Conservation (phyloP, 2,888 invertebrate species). For the Eustalomyia histrio region DNA sequence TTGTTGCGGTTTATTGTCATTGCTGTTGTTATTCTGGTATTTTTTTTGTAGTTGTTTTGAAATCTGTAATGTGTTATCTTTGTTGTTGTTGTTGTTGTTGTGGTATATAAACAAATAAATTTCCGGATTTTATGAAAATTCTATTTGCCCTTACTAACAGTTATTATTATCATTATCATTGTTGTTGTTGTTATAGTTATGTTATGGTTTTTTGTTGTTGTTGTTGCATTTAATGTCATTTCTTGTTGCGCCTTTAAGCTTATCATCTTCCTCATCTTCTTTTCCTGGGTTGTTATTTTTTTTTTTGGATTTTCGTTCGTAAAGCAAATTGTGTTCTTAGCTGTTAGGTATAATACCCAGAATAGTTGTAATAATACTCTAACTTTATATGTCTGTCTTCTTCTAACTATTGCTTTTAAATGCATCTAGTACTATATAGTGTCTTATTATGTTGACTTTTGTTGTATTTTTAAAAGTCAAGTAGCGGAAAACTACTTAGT, state of each 20-base stretch:
- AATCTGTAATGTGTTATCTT: slow-evolving; percentile 58
- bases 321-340: background rate
- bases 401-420: too few relatives aligned
- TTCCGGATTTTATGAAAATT: slow-evolving; percentile 63
- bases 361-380: background rate
- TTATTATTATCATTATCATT: background rate
- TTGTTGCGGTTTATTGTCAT: slow-evolving; percentile 53
- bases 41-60: slow-evolving; percentile 25
- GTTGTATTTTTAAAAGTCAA: slow-evolving; percentile 50
- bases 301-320: background rate
- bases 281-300: slow-evolving; percentile 32
- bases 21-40: background rate
- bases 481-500: slow-evolving; percentile 63
- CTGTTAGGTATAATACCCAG: background rate
- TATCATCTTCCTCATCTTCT: slow-evolving; percentile 26
- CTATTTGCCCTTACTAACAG: slow-evolving; percentile 8
- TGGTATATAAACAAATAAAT: slow-evolving; percentile 61
- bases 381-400: background rate
- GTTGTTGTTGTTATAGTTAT: background rate
- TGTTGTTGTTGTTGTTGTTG: slow-evolving; percentile 67
- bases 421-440: background rate
- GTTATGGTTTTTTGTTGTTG: slow-evolving; percentile 7
- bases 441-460: slow-evolving; percentile 26
- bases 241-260: slow-evolving; percentile 57
- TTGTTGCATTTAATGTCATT: slow-evolving; percentile 48